A percentile compares a stretch with the other conserved stretches of the same genome.
Evolutionary conservation across 2,888 invertebrate species (phyloP).

Genomic region (Dolichopus griseipennis): DNA sequence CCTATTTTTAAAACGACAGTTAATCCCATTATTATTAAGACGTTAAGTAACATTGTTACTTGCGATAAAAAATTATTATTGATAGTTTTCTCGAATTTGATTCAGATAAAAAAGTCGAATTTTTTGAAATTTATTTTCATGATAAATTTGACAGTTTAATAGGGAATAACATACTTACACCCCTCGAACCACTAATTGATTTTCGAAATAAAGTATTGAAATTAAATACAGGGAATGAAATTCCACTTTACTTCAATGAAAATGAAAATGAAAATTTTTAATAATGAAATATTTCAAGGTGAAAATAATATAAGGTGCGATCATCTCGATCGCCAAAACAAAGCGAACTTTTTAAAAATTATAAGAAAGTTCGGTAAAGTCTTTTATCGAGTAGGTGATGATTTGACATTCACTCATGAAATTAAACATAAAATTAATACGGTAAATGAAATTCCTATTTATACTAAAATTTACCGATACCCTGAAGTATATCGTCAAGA

Average conservation of each 20-base stretch:
- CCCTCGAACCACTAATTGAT: background rate
- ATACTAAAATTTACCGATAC: slow-evolving; percentile 20
- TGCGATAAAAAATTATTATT: background rate
- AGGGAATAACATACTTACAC: background rate
- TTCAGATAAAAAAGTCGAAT: background rate
- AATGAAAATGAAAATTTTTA: slow-evolving; percentile 5
- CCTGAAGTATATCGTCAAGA: slow-evolving; percentile 20
- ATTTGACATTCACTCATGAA: slow-evolving; percentile 14
- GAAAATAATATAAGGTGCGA: slow-evolving; percentile 7
- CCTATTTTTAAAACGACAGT: background rate
- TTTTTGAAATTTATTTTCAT: background rate
- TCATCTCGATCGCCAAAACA: slow-evolving; percentile 11
- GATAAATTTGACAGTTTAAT: background rate
- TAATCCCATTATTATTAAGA: background rate
- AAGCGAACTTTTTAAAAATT: background rate
- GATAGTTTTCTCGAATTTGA: background rate
- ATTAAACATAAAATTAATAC: slow-evolving; percentile 18
- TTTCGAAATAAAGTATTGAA: background rate
- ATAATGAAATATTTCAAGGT: too few species aligned
- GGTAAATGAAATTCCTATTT: slow-evolving; percentile 16
- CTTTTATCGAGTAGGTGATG: background rate
- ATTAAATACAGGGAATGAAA: background rate
- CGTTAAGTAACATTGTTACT: background rate
- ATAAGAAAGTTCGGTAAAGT: background rate
- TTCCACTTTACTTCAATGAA: background rate